Percentiles rank a stretch among this genome's conserved stretches.
Conservation (phyloP, 2,113 vertebrate species). For the Redunca redunca region DNA sequence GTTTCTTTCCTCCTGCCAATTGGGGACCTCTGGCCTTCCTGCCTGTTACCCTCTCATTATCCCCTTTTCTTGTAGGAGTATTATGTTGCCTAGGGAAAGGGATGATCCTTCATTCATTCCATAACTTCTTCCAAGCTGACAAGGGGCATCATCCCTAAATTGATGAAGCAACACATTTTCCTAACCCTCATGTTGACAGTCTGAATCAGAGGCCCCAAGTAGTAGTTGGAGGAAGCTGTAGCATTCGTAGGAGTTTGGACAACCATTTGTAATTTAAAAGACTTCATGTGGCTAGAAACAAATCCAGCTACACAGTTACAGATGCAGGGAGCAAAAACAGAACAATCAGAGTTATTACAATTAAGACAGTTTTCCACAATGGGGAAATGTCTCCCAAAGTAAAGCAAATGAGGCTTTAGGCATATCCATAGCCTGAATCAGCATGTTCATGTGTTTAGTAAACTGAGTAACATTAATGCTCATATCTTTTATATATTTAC, state of each 20-base stretch:
- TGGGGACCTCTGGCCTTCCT: neutral
- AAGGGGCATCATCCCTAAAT: neutral
- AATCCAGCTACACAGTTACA: neutral
- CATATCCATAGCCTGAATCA: neutral
- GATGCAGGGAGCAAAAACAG: neutral
- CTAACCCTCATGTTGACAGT: neutral
- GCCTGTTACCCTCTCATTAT: neutral
- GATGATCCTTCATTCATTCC: accelerated
- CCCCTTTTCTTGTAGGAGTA: neutral
- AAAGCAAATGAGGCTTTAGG: neutral
- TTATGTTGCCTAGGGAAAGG: neutral
- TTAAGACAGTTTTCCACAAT: neutral
- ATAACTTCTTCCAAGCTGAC: neutral
- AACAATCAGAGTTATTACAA: neutral
- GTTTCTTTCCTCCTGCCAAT: neutral
- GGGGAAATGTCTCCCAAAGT: neutral
- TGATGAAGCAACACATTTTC: neutral
- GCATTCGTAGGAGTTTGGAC: neutral
- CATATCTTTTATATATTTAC: neutral
- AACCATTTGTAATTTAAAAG: neutral
- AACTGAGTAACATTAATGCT: neutral
- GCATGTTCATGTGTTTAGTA: neutral
- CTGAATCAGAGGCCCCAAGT: neutral
- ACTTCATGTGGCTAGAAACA: neutral
- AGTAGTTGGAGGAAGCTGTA: neutral